Evolutionary conservation across 37 sponge, comb jelly and placozoan genomes (phyloP), one percentile per base, ranked within the genome.

Genomic region (Axinella damicornis): DNA sequence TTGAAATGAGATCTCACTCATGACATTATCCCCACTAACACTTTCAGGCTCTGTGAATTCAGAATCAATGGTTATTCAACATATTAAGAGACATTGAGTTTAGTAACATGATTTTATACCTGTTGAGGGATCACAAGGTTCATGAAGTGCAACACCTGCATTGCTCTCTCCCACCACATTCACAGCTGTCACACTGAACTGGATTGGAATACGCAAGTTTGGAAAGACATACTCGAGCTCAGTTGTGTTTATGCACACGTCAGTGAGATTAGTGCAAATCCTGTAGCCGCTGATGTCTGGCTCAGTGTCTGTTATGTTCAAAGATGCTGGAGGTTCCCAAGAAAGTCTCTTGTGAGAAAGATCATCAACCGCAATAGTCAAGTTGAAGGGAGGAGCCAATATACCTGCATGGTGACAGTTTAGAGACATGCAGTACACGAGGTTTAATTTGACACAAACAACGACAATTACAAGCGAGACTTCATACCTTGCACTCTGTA

Each of bases 121-220:
- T 20, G 33, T 22, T 35, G 19, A 28, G 68, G 68, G 30, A 17
- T 34, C 33, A 33, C 77, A 76, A 33, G 77, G 61, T 22, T 76
- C 35, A 28, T 76, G 61, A 34, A 32, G 33, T 20, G 32, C n/a
- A 12, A 35, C 33, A 36, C 37, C 37, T 13, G 77, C 18, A 34
- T 33, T 76, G 18, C 77, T 57, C 31, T 76, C 77, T 61, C 77
- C 77, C n/a, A 59, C 61, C 61, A 76, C 61, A 59, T 76, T 76
- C 2, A 76, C 28, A 19, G 77, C 59, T 14, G 77, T 60, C 21
- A 76, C 77, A 59, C 60, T 58, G 36, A 76, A 34, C 62, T 76
- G 39, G 15, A 76, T 27, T 37, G 22, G 61, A 28, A 76, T n/a
- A 36, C 62, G 34, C 40, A 76, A 30, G 22, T 76, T 76, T 1